These are phyloP conservation scores for Potamarius usumacintae DNA, from an alignment of 2,113 vertebrate genomes.

Conservation along the genomic window DNA sequence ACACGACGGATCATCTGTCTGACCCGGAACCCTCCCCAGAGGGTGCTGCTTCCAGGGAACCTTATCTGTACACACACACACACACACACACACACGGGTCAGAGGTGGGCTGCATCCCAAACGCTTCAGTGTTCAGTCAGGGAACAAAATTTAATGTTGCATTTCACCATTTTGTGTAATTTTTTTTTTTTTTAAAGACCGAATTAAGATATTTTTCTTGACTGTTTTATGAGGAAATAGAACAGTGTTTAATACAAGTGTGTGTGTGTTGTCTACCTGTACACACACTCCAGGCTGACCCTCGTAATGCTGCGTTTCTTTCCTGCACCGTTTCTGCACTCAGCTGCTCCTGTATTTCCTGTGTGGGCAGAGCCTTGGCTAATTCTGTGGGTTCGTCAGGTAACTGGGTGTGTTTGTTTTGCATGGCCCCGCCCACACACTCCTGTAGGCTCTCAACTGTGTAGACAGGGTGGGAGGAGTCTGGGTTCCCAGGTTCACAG, in stretches of 20 bases:
- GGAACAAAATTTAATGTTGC: no score
- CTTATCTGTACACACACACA: conserved; percentile 67
- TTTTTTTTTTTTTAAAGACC: no score
- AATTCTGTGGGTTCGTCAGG: not conserved
- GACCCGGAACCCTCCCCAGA: conserved; percentile 86
- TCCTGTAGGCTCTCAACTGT: conserved; percentile 85
- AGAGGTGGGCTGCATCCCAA: no score
- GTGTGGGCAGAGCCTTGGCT: conserved; percentile 29
- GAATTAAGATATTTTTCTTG: no score
- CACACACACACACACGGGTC: not conserved
- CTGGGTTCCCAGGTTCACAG: conserved; percentile 46
- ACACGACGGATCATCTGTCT: conserved; percentile 85
- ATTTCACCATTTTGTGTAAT: no score
- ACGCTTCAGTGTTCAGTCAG: no score
- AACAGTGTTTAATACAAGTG: not conserved
- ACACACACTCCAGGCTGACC: conserved; percentile 85
- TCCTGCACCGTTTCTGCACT: conserved; percentile 69
- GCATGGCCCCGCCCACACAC: conserved; percentile 62
- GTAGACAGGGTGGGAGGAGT: conserved; percentile 76
- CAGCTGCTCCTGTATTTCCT: conserved; percentile 68
- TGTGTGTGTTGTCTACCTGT: conserved; percentile 67
- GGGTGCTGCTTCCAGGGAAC: conserved; percentile 83
- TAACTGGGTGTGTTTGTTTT: conserved; percentile 40
- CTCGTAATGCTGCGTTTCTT: conserved; percentile 76
- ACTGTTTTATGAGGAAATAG: no score